Conservation (phyloP, 2,113 vertebrate species). For the Elgaria multicarinata region DNA sequence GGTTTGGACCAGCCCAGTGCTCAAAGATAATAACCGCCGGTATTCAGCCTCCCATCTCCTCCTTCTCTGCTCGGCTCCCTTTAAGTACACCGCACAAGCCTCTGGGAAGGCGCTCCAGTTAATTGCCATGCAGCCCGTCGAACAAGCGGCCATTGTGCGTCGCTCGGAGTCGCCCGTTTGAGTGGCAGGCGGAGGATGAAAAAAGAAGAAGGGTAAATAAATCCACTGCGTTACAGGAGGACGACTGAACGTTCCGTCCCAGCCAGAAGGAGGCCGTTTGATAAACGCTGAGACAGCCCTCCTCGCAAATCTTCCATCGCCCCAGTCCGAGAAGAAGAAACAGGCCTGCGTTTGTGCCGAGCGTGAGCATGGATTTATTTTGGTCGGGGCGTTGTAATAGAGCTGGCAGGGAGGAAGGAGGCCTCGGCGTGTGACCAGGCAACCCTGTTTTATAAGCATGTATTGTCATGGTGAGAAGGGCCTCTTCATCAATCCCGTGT, state of each 20-base stretch:
- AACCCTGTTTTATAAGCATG: neutral
- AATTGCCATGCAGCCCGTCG: neutral
- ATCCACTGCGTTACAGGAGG: neutral
- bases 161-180: fast-evolving
- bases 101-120: neutral
- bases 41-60: neutral
- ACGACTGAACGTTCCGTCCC: neutral
- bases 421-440: neutral
- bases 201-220: fast-evolving
- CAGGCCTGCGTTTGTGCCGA: too few relatives aligned
- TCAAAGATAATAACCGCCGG: neutral
- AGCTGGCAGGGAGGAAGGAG: neutral
- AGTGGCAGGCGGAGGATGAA: slow-evolving; percentile 11
- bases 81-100: neutral
- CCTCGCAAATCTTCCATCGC: neutral
- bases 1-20: neutral
- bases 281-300: neutral
- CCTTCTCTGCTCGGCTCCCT: neutral
- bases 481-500: neutral
- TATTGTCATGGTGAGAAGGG: neutral
- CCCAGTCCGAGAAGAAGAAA: neutral
- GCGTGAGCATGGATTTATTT: neutral
- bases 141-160: neutral
- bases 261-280: neutral
- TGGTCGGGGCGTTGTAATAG: fast-evolving